Conservation (phyloP, 2,797 vertebrate species). For the Meriones psammophilus region DNA sequence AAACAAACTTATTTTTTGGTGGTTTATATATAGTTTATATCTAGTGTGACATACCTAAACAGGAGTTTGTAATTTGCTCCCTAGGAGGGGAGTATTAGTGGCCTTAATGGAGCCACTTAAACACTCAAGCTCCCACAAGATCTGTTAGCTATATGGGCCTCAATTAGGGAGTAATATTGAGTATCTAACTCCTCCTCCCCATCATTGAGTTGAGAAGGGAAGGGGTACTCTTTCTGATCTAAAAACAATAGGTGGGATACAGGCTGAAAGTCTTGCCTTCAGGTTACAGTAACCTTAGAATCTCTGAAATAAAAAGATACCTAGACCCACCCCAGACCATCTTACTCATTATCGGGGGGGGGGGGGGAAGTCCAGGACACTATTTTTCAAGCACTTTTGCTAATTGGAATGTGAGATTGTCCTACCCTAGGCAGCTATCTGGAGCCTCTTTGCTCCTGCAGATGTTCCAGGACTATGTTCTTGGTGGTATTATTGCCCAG, state of each 20-base stretch:
- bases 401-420: neutral
- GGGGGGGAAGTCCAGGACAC: neutral
- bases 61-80: neutral
- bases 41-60: neutral
- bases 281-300: neutral
- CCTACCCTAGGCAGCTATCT: neutral
- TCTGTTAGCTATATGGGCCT: neutral
- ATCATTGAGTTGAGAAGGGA: neutral
- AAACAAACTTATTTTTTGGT: neutral
- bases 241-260: neutral
- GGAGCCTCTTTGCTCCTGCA: neutral
- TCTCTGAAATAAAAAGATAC: constrained; percentile 46
- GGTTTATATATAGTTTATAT: neutral
- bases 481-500: neutral
- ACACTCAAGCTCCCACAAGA: neutral
- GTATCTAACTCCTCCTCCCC: neutral
- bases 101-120: neutral
- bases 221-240: neutral
- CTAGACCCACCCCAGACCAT: constrained; percentile 1
- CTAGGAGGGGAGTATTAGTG: neutral
- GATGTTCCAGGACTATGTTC: neutral
- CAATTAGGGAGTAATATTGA: neutral
- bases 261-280: neutral
- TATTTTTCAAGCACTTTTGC: constrained; percentile 2
- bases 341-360: neutral